Evolutionary conservation across 2,888 invertebrate species (phyloP).

Genomic region (Apamea epomidion): DNA sequence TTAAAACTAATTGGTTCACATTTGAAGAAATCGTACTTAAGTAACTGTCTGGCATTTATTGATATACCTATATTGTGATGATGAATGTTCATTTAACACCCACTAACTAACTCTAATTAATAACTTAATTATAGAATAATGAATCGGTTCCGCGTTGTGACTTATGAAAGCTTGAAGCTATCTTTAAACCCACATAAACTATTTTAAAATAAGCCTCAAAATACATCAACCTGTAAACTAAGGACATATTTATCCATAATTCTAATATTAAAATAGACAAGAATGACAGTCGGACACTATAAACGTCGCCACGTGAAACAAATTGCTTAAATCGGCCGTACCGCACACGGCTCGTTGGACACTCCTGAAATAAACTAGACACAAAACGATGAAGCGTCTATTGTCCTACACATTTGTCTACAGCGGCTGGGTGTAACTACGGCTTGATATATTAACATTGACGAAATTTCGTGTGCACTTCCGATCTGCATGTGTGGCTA

Average conservation of each 20-base stretch:
- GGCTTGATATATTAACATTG: constrained; percentile 63
- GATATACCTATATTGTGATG: constrained; percentile 17
- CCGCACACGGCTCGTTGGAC: constrained; percentile 72
- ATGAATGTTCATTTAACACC: constrained; percentile 30
- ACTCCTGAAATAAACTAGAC: constrained; percentile 83
- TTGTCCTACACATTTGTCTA: constrained; percentile 66
- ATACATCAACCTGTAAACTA: constrained; percentile 19
- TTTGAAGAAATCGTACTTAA: constrained; percentile 17
- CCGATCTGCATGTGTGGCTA: constrained; percentile 65
- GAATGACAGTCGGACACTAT: constrained; percentile 52
- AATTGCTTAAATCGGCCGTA: constrained; percentile 77
- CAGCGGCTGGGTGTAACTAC: constrained; percentile 63
- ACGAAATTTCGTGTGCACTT: constrained; percentile 62
- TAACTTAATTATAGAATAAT: constrained; percentile 39
- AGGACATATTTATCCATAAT: constrained; percentile 33
- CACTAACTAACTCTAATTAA: constrained; percentile 43
- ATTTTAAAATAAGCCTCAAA: constrained; percentile 11
- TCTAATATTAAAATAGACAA: constrained; percentile 35
- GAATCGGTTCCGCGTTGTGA: constrained; percentile 33
- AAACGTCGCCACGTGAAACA: constrained; percentile 67
- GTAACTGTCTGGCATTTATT: neutral
- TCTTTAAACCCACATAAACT: constrained; percentile 17
- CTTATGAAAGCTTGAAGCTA: constrained; percentile 37
- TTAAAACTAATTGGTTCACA: neutral
- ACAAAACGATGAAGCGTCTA: constrained; percentile 73